Conservation (phyloP, 2,797 vertebrate species). For the Enteromius thamalakanensis region DNA sequence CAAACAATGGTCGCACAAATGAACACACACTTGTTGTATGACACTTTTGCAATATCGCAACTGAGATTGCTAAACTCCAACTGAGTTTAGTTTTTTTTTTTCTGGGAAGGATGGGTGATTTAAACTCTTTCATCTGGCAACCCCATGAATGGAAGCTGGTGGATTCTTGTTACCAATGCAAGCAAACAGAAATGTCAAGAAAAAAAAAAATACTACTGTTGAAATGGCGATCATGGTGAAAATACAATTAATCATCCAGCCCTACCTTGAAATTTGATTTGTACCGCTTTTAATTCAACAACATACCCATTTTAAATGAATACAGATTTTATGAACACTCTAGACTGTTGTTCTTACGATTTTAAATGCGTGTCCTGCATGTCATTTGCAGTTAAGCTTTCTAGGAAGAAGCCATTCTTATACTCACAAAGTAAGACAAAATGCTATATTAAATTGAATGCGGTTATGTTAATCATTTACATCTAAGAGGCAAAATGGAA, state of each 20-base stretch:
- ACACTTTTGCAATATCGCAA: background rate
- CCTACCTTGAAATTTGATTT: background rate
- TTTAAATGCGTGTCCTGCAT: conserved; percentile 2
- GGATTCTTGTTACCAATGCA: background rate
- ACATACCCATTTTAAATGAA: background rate
- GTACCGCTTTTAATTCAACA: background rate
- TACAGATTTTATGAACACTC: background rate
- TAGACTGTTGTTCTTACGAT: background rate
- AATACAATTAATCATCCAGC: background rate
- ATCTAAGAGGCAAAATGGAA: conserved; percentile 30
- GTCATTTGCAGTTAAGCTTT: conserved; percentile 3
- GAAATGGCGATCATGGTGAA: background rate
- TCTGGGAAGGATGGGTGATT: background rate
- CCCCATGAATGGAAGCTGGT: background rate
- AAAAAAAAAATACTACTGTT: background rate
- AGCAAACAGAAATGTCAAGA: background rate
- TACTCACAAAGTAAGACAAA: conserved; percentile 13
- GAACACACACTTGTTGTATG: background rate
- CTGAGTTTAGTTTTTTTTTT: background rate
- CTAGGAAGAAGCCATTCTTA: background rate
- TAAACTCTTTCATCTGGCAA: background rate
- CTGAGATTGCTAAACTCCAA: background rate
- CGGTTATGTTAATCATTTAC: conserved; percentile 5
- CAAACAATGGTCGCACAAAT: background rate
- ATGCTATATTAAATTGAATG: conserved; percentile 11